phyloP scores from a whole-genome alignment of 2,888 invertebrate genomes.

The Sinotaia quadrata region DNA sequence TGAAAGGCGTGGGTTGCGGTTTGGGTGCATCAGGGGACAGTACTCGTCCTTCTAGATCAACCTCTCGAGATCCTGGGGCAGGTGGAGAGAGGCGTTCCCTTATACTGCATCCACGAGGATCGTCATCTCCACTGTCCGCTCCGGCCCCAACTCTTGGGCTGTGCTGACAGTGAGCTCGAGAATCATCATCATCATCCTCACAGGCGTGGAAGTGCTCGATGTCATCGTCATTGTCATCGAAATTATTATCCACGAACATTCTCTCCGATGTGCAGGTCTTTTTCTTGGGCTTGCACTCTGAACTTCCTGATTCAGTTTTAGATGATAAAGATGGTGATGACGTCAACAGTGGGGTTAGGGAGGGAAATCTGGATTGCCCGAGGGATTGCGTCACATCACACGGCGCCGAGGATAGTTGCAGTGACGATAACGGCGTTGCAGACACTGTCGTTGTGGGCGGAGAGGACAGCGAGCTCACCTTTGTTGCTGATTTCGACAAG shows the following conservation, averaged over 20 bases:
- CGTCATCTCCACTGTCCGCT: conserved; percentile 30
- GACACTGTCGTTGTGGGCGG: not conserved
- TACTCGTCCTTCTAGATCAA: not conserved
- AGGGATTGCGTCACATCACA: not conserved
- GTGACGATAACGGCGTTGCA: not conserved
- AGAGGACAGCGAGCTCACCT: not conserved
- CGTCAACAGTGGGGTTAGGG: not conserved
- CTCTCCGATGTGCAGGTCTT: not conserved
- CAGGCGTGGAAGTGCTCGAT: conserved; percentile 7
- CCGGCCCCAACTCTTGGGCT: conserved; percentile 31
- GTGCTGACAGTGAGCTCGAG: conserved; percentile 26
- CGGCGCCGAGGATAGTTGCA: not conserved
- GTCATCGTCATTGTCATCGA: conserved; percentile 11
- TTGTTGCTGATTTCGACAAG: conserved; percentile 6
- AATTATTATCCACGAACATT: conserved; percentile 9
- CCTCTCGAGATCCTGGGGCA: conserved; percentile 10
- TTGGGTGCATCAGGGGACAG: conserved; percentile 29
- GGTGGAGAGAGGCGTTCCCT: conserved; percentile 17
- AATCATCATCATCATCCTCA: conserved; percentile 20
- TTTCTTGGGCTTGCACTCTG: not conserved
- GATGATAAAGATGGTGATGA: not conserved
- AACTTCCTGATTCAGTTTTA: not conserved
- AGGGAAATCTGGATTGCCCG: not conserved
- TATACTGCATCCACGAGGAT: not conserved
- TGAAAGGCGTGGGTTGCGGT: conserved; percentile 56